These are phyloP conservation scores for Hemicrepidius hirtus DNA, from an alignment of 2,888 invertebrate genomes.

Conservation along the genomic window DNA sequence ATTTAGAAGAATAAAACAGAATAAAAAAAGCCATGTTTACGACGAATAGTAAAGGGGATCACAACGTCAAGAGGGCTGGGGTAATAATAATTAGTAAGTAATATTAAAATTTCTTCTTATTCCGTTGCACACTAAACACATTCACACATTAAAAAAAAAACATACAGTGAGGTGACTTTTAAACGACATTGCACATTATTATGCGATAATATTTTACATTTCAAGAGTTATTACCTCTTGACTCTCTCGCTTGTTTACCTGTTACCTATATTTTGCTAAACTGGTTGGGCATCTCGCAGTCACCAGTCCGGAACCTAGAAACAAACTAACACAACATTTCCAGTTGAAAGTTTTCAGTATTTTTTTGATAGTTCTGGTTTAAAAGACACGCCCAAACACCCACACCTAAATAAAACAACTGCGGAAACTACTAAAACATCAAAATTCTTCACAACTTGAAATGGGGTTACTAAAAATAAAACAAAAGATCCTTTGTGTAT, in stretches of 20 bases:
- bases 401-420: neutral
- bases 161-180: neutral
- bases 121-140: neutral
- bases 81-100: neutral
- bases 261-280: conserved; percentile 14
- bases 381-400: neutral
- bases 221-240: conserved; percentile 34
- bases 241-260: conserved; percentile 35
- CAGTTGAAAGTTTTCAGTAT: conserved; percentile 15
- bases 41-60: neutral
- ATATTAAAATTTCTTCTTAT: neutral
- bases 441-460: too few relatives aligned
- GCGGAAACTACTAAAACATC: neutral
- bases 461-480: too few relatives aligned
- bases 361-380: conserved; percentile 29
- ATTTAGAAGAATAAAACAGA: conserved; percentile 1
- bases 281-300: conserved; percentile 1
- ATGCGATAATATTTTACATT: conserved; percentile 71
- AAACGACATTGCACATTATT: conserved; percentile 59
- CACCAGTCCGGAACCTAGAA: conserved; percentile 40
- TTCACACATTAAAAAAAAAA: conserved; percentile 11
- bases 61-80: neutral
- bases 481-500: neutral
- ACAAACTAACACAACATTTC: conserved; percentile 48
- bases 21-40: conserved; percentile 2